Evolutionary conservation across 2,888 invertebrate genomes (phyloP).

Genomic region (Pardosa pseudoannulata): DNA sequence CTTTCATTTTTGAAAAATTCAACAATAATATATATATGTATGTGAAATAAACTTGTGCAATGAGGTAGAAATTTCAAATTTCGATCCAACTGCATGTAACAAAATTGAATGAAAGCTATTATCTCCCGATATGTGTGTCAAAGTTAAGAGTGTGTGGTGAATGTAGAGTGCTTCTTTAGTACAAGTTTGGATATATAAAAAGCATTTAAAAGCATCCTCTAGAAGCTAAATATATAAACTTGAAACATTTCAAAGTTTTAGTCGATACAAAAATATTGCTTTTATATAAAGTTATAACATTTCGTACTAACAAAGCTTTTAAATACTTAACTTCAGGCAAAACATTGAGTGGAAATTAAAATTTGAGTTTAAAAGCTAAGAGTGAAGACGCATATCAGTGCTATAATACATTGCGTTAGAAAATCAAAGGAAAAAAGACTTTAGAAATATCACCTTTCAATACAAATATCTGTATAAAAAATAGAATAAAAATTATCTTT

Average conservation of each 20-base stretch:
- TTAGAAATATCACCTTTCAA: too few relatives aligned
- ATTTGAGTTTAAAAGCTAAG: background rate
- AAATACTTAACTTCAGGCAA: background rate
- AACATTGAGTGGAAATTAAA: background rate
- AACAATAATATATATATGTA: too few relatives aligned
- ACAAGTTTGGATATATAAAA: conserved; percentile 33
- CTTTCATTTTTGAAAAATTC: too few relatives aligned
- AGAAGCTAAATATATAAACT: conserved; percentile 60
- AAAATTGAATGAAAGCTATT: background rate
- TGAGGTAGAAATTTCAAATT: too few relatives aligned
- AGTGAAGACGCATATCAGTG: too few relatives aligned
- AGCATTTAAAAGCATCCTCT: conserved; percentile 59
- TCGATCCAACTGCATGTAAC: too few relatives aligned
- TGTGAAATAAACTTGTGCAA: too few relatives aligned
- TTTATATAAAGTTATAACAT: conserved; percentile 42
- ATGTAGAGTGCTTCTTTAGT: background rate
- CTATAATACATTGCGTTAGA: too few relatives aligned
- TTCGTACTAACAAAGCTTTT: conserved; percentile 37
- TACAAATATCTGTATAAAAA: too few relatives aligned
- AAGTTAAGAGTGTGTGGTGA: background rate
- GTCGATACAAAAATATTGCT: conserved; percentile 24
- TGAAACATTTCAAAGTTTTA: conserved; percentile 4
- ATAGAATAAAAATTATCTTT: too few relatives aligned
- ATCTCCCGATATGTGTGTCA: background rate
- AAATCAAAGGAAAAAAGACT: too few relatives aligned